These are phyloP conservation scores for Dugesia japonica DNA, from an alignment of 2,888 invertebrate genomes.

Conservation along the genomic window DNA sequence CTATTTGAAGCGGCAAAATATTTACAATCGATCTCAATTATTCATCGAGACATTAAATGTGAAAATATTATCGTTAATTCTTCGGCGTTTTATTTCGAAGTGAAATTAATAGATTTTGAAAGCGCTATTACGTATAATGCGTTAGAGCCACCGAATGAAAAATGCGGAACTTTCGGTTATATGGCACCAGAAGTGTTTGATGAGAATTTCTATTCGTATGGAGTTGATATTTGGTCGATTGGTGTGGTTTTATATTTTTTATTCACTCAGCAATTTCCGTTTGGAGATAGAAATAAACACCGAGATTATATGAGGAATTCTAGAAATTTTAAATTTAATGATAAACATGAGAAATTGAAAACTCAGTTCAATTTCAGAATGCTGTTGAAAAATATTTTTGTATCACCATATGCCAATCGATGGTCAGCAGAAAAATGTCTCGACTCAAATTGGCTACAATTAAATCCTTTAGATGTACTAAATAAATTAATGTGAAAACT, in stretches of 20 bases:
- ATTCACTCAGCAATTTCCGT: background rate
- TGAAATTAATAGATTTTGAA: slow-evolving; percentile 7
- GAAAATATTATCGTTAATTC: background rate
- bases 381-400: background rate
- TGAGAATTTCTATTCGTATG: background rate
- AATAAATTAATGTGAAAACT: background rate
- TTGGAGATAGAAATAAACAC: background rate
- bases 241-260: background rate
- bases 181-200: background rate
- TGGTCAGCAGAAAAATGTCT: slow-evolving; percentile 7
- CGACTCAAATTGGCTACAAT: background rate
- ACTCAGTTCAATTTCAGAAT: background rate
- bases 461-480: background rate
- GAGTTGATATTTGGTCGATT: background rate
- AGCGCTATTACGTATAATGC: background rate
- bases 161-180: background rate
- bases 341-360: background rate
- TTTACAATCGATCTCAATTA: background rate
- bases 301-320: background rate
- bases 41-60: slow-evolving; percentile 20
- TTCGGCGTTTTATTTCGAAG: background rate
- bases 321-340: background rate
- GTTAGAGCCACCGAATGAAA: background rate
- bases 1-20: background rate
- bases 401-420: background rate